Evolutionary conservation across 2,888 invertebrate genomes (phyloP).

Genomic region (Agrotis puta): DNA sequence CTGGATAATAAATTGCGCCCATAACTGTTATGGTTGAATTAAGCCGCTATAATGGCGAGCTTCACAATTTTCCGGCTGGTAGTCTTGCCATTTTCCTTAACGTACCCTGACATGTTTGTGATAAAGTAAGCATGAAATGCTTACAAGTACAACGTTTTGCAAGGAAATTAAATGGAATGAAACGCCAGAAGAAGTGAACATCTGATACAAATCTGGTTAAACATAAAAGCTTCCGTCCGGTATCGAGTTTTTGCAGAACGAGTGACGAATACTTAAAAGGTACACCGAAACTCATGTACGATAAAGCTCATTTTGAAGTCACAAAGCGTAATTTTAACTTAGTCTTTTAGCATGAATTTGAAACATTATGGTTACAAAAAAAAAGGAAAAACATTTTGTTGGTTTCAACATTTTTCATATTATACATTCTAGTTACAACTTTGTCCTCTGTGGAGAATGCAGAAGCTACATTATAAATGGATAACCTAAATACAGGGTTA

Average conservation of each 20-base stretch:
- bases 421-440: background rate
- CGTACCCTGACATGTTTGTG: background rate
- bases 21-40: background rate
- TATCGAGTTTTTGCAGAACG: background rate
- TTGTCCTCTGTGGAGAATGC: background rate
- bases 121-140: background rate
- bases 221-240: background rate
- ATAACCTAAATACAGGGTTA: constrained; percentile 27
- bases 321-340: background rate
- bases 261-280: background rate
- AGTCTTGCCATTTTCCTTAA: background rate
- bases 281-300: background rate
- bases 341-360: background rate
- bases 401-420: too few species aligned
- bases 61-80: background rate
- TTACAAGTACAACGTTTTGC: background rate
- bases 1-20: background rate
- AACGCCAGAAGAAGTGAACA: background rate
- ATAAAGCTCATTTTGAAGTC: background rate
- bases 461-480: constrained; percentile 35
- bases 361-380: too few species aligned
- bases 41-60: background rate
- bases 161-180: background rate
- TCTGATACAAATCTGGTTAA: background rate
- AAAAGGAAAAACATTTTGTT: too few species aligned